These are phyloP conservation scores for Melipona beecheii DNA, from an alignment of 2,888 invertebrate species.

Conservation along the genomic window DNA sequence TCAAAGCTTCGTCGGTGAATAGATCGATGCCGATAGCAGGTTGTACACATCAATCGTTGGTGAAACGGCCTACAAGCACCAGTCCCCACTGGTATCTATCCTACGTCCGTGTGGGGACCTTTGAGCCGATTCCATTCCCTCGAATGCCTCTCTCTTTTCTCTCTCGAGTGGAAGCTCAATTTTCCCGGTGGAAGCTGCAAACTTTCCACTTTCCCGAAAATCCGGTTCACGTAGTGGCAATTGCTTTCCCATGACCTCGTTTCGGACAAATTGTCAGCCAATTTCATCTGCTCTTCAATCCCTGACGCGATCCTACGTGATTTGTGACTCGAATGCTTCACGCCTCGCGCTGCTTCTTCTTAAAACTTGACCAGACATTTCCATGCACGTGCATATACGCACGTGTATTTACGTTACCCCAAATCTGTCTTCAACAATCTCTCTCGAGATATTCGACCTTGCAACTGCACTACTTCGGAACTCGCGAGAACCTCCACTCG, in stretches of 20 bases:
- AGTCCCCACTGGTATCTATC: background rate
- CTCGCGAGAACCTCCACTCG: background rate
- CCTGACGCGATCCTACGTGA: constrained; percentile 18
- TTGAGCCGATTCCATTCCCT: constrained; percentile 1
- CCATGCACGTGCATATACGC: background rate
- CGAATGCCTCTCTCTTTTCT: background rate
- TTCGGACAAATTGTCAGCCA: constrained; percentile 28
- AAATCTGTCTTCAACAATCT: background rate
- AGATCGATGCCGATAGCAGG: constrained; percentile 7
- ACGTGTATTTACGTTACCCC: too few relatives aligned
- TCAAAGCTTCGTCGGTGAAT: constrained; percentile 26
- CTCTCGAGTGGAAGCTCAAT: background rate
- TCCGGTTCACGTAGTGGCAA: constrained; percentile 32
- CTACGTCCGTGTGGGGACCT: background rate
- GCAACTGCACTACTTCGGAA: background rate
- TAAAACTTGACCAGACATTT: background rate
- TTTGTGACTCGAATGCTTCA: constrained; percentile 8
- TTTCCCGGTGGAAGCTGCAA: constrained; percentile 1
- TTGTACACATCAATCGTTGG: constrained; percentile 21
- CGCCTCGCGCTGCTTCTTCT: background rate
- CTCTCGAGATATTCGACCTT: background rate
- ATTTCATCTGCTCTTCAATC: constrained; percentile 24
- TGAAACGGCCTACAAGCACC: background rate
- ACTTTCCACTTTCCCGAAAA: constrained; percentile 21
- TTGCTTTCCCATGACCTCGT: constrained; percentile 32